Conservation (phyloP, 1,140 invertebrate genomes). For the Ostrea edulis region DNA sequence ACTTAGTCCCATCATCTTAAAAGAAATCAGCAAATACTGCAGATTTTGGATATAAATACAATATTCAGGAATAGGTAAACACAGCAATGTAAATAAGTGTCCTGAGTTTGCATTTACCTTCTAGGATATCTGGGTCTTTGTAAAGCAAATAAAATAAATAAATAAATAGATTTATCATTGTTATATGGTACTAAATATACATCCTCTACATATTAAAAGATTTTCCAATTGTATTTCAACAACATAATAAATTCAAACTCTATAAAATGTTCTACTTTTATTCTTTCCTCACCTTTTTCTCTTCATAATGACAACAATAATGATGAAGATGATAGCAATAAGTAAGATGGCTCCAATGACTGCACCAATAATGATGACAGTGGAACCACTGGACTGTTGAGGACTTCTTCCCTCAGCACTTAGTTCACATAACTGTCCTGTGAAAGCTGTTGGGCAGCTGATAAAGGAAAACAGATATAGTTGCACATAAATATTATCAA, state of each 20-base stretch:
- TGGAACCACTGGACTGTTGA: constrained; percentile 6
- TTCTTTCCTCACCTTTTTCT: constrained; percentile 60
- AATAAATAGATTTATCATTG: not conserved
- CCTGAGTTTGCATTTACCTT: constrained; percentile 4
- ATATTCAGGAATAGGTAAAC: constrained; percentile 10
- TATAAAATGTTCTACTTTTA: not conserved
- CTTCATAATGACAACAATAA: constrained; percentile 51
- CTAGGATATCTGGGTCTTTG: not conserved
- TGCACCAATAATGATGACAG: constrained; percentile 39
- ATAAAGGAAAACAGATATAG: not conserved
- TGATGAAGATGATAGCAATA: constrained; percentile 54
- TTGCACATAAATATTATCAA: no score
- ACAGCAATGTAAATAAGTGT: not conserved
- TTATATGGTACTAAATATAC: constrained; percentile 11
- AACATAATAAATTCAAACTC: not conserved
- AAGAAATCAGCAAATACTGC: not conserved
- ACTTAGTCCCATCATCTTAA: not conserved
- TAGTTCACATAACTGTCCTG: constrained; percentile 41
- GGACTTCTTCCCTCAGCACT: not conserved
- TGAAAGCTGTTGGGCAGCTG: constrained; percentile 40
- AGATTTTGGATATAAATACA: constrained; percentile 2
- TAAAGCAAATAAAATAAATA: constrained; percentile 19
- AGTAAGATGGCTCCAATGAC: constrained; percentile 48
- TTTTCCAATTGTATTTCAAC: not conserved
- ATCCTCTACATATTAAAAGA: not conserved